phyloP scores from a whole-genome alignment of 1,140 invertebrate genomes.

The Drosophila varians region DNA sequence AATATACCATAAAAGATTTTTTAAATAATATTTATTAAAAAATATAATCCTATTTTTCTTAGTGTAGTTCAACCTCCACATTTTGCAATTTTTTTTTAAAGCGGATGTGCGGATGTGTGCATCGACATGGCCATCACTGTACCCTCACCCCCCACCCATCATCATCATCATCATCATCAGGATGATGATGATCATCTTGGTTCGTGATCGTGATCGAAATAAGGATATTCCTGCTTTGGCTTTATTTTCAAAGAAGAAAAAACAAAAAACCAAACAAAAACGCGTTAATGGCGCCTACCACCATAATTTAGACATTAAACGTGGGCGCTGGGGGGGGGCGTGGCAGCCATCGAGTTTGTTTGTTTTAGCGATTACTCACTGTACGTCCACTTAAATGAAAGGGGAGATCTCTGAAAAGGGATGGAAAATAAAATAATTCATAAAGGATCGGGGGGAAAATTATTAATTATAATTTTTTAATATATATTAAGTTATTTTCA shows the following conservation, averaged over 20 bases:
- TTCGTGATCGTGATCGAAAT: constrained; percentile 27
- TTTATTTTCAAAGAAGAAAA: constrained; percentile 3
- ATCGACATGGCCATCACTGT: constrained; percentile 30
- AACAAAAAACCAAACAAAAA: constrained; percentile 44
- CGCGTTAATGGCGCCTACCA: constrained; percentile 59
- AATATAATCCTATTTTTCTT: no score
- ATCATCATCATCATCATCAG: constrained; percentile 12
- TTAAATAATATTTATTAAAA: no score
- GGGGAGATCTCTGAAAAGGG: background rate
- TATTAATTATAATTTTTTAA: no score
- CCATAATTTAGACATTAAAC: constrained; percentile 77
- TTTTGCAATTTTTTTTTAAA: constrained; percentile 13
- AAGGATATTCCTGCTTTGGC: constrained; percentile 17
- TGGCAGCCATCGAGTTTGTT: constrained; percentile 37
- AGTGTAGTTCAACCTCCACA: constrained; percentile 13
- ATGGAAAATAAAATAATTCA: no score
- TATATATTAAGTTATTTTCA: no score
- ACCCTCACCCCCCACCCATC: background rate
- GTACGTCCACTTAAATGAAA: background rate
- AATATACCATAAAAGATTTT: no score
- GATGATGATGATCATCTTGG: background rate
- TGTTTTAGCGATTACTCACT: constrained; percentile 46
- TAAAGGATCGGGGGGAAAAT: no score
- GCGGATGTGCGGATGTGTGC: constrained; percentile 67
- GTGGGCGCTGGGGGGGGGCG: constrained; percentile 55